A percentile compares a stretch with the other conserved stretches of the same genome.
phyloP scores from a whole-genome alignment of 2,113 vertebrate genomes.

The Beaufortia kweichowensis region DNA sequence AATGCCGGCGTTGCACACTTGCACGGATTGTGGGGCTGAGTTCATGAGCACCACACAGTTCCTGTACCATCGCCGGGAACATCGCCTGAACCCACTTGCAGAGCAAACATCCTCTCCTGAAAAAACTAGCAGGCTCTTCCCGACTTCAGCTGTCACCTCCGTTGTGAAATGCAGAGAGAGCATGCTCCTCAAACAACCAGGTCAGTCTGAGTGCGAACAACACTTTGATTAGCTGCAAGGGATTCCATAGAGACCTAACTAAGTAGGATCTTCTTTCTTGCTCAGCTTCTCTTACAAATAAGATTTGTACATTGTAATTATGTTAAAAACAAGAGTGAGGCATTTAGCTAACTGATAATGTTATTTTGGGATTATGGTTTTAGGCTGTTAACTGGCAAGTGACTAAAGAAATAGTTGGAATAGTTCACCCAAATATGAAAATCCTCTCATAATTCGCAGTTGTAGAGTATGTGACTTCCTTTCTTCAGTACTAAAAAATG shows the following conservation, averaged over 20 bases:
- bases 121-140: background rate
- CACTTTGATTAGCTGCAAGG: background rate
- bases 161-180: conserved; percentile 30
- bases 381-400: background rate
- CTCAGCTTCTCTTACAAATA: background rate
- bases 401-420: no score
- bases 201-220: conserved; percentile 19
- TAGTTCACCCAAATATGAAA: no score
- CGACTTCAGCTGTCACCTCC: background rate
- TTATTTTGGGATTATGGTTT: background rate
- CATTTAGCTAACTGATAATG: background rate
- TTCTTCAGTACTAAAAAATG: no score
- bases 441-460: no score
- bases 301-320: background rate
- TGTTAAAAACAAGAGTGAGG: background rate
- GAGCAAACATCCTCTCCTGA: background rate
- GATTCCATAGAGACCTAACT: background rate
- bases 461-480: no score
- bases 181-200: conserved; percentile 31
- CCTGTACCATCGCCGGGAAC: conserved; percentile 84
- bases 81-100: conserved; percentile 38
- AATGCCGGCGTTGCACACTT: conserved; percentile 75
- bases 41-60: conserved; percentile 91
- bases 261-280: background rate
- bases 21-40: conserved; percentile 74